Percentiles rank a stretch among this genome's conserved stretches.
These are phyloP conservation scores for Stenichneumon culpator DNA, from an alignment of 2,888 invertebrate genomes.

Conservation along the genomic window DNA sequence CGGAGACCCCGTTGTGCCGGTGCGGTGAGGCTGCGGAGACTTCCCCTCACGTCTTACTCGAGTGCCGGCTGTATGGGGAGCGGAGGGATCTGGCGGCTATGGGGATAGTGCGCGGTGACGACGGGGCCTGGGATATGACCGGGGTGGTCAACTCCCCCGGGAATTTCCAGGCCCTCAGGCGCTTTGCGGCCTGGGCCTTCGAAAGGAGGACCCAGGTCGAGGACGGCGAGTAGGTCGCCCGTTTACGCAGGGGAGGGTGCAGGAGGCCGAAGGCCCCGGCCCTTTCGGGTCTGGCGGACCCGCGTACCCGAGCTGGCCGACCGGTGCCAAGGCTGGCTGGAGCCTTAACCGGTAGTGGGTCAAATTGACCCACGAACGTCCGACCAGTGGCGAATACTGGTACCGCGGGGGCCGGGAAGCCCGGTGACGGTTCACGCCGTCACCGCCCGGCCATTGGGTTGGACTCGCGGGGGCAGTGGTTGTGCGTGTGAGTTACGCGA, in stretches of 20 bases:
- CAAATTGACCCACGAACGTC: too few relatives aligned
- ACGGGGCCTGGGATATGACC: background rate
- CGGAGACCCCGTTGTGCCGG: constrained; percentile 2
- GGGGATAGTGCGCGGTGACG: background rate
- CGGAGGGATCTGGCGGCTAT: background rate
- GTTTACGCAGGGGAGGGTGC: constrained; percentile 24
- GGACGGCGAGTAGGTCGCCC: background rate
- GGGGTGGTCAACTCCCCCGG: constrained; percentile 5
- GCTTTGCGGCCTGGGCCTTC: constrained; percentile 34
- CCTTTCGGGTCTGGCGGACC: constrained; percentile 10
- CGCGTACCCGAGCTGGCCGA: constrained; percentile 8
- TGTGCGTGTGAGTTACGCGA: too few relatives aligned
- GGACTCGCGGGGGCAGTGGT: too few relatives aligned
- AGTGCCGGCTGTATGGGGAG: background rate
- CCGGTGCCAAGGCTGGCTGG: constrained; percentile 31
- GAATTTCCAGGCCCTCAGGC: constrained; percentile 21
- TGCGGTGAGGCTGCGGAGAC: constrained; percentile 15
- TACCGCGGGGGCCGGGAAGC: too few relatives aligned
- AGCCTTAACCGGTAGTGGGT: too few relatives aligned
- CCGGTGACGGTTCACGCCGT: too few relatives aligned
- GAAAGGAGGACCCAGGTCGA: background rate
- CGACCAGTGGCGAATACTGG: too few relatives aligned
- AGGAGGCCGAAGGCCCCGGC: constrained; percentile 24
- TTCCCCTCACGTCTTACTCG: background rate
- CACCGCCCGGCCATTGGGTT: too few relatives aligned